A percentile compares a stretch with the other conserved stretches of the same genome.
Conservation (phyloP, 2,888 invertebrate genomes). For the Lathronympha strigana region DNA sequence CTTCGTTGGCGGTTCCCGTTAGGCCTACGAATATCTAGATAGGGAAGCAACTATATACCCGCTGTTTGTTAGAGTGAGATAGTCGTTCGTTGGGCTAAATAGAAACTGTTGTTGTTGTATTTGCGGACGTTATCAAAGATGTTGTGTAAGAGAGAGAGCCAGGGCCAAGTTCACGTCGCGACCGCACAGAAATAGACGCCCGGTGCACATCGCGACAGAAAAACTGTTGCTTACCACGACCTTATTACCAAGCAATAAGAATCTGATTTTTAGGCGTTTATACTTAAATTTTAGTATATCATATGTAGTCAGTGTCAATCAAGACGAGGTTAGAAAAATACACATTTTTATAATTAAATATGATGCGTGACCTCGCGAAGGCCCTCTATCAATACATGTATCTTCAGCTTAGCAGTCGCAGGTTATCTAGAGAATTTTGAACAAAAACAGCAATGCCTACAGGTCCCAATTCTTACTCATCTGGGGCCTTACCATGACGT, state of each 20-base stretch:
- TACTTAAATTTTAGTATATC: neutral
- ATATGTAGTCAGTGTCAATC: neutral
- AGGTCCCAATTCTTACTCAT: too few relatives aligned
- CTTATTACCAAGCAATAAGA: neutral
- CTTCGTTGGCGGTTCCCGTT: too few relatives aligned
- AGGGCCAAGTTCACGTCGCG: constrained; percentile 62
- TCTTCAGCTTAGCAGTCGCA: too few relatives aligned
- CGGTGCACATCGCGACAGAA: constrained; percentile 9
- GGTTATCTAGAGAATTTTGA: too few relatives aligned
- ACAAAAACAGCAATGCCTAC: too few relatives aligned
- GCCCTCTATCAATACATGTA: neutral
- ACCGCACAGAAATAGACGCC: constrained; percentile 32
- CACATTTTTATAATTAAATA: neutral
- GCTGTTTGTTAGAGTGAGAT: neutral
- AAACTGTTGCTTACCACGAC: neutral
- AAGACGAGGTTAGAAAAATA: constrained; percentile 1
- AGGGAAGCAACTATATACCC: neutral
- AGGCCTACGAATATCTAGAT: neutral
- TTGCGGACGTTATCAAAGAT: constrained; percentile 15
- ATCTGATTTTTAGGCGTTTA: too few relatives aligned
- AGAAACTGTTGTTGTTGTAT: neutral
- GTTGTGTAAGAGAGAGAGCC: constrained; percentile 37
- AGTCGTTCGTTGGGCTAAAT: neutral
- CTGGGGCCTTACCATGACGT: too few relatives aligned
- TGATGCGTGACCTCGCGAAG: neutral